Base-by-base conservation (phyloP, 2,797 vertebrate species). In the Acropternis orthonyx region DNA sequence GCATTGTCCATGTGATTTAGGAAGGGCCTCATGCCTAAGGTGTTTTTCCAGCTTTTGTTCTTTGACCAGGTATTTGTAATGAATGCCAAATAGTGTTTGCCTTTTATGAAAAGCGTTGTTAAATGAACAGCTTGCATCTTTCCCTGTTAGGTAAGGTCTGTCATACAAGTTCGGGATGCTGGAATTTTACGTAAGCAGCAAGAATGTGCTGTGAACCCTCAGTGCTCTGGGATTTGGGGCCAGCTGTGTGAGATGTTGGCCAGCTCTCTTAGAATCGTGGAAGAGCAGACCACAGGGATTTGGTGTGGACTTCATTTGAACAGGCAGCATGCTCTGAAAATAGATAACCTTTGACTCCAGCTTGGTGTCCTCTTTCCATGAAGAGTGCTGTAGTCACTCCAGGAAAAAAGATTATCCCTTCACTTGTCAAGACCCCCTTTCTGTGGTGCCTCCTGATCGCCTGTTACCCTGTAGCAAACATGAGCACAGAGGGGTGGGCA, bases 341-440 rank as follows among this genome's bases (percentile, higher is more conserved):
- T 12, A 96, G 95, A 96, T 96, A 95, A 96, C 92, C 91, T 96
- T 91, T 96, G 95, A 88, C 94, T 89, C 91, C 66, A 84, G 49
- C 87, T 79, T 85, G 87, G 85, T 91, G 92, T 95, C 85, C 51
- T 73, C 74, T 72, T 88, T 66, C 73, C 15, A 7, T 76, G 43
- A 80, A 51, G 68, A 67, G 66, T 69, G 39, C 69, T 91, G 59
- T 63, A 81, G 54, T 92, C 71, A 65, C 39, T 92, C 28, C 28
- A 48, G 44, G 74, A 85, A 58, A n/a, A 61, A 76, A 44, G 49
- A 36, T 72, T 74, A n/a, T 87, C 30, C n/a, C 30, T 72, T 92
- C 30, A 14, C n/a, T 91, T 91, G 54, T 80, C 65, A 65, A 55
- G 78, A 28, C 18, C 12, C 11, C 32, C 37, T 46, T 44, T 73